Evolutionary conservation across 1,140 invertebrate species (phyloP).

Genomic region (Cydia fagiglandana): DNA sequence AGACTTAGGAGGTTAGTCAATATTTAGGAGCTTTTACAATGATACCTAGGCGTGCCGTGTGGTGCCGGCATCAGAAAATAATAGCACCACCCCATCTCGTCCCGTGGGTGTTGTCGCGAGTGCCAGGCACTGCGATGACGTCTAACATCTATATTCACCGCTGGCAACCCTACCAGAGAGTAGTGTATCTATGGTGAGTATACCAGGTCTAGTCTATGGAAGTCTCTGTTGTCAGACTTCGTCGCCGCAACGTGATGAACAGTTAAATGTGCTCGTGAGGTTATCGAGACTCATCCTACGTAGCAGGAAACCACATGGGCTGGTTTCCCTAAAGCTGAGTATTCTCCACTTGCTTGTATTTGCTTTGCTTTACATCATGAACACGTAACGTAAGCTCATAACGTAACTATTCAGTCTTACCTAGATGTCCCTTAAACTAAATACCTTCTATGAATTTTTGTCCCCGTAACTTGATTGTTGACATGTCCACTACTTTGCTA

Average conservation of each 20-base stretch:
- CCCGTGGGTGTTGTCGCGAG: constrained; percentile 11
- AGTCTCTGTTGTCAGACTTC: not conserved
- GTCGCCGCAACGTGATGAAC: not conserved
- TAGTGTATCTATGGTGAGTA: not conserved
- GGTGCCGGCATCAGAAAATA: no score
- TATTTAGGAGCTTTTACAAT: no score
- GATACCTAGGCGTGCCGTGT: no score
- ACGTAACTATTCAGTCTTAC: no score
- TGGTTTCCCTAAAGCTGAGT: not conserved
- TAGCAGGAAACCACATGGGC: constrained; percentile 2
- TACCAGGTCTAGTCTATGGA: not conserved
- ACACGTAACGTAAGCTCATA: not conserved
- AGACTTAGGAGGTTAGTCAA: no score
- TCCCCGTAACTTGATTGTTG: no score
- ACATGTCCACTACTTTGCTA: no score
- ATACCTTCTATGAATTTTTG: no score
- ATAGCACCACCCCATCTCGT: no score
- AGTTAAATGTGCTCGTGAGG: not conserved
- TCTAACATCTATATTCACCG: not conserved
- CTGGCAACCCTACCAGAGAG: not conserved
- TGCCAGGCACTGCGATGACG: not conserved
- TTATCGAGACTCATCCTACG: not conserved
- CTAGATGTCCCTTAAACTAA: no score
- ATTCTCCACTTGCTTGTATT: no score
- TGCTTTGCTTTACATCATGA: no score